Evolutionary conservation across 1,140 invertebrate species (phyloP).

Genomic region (Samia ricini): DNA sequence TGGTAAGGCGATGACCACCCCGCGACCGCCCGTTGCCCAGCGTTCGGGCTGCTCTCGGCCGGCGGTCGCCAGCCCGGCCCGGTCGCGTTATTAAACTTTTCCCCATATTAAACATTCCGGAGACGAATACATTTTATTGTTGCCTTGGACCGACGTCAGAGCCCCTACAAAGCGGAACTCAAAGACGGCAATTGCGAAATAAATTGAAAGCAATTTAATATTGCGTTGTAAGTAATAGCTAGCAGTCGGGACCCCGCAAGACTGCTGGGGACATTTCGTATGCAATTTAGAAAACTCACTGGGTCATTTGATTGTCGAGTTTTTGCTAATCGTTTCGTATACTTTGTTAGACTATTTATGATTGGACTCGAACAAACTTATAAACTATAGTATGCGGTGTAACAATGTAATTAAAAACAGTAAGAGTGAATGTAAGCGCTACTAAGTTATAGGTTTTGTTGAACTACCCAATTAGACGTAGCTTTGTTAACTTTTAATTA

Average conservation of each 20-base stretch:
- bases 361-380: background rate
- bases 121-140: slow-evolving; percentile 78
- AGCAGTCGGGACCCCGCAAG: slow-evolving; percentile 61
- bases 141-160: slow-evolving; percentile 75
- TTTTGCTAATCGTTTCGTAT: slow-evolving; percentile 16
- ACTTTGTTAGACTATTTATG: background rate
- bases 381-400: background rate
- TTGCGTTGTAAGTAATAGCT: slow-evolving; percentile 77
- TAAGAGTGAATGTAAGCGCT: slow-evolving; percentile 2
- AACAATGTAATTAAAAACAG: slow-evolving; percentile 9
- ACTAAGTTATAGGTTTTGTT: slow-evolving; percentile 24
- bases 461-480: slow-evolving; percentile 43
- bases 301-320: slow-evolving; percentile 39
- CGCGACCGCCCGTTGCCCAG: slow-evolving; percentile 16
- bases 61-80: slow-evolving; percentile 42
- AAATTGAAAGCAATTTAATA: slow-evolving; percentile 78
- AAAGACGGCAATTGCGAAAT: slow-evolving; percentile 77
- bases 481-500: slow-evolving; percentile 52
- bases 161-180: slow-evolving; percentile 76
- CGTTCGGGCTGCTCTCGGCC: slow-evolving; percentile 25
- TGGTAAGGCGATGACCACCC: slow-evolving; percentile 61
- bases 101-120: slow-evolving; percentile 77
- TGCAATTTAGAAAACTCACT: slow-evolving; percentile 52
- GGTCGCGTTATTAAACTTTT: slow-evolving; percentile 77
- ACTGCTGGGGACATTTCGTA: slow-evolving; percentile 55